Percentiles rank a stretch among this genome's conserved stretches.
These are phyloP conservation scores for Altica lythri DNA, from an alignment of 2,888 invertebrate genomes.

Conservation along the genomic window DNA sequence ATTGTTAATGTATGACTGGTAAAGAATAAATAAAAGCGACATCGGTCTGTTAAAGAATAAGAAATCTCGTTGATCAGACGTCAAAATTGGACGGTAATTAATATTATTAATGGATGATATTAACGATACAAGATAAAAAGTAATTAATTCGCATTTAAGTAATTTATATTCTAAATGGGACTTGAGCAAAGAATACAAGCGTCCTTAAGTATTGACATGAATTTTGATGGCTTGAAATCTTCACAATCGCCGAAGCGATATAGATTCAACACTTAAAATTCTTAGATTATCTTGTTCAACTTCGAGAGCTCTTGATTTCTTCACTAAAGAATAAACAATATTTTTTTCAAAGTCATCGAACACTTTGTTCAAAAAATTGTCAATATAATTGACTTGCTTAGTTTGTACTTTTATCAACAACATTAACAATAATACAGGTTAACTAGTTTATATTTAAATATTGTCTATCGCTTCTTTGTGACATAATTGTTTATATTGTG, in stretches of 20 bases:
- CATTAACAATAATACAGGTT: no score
- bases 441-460: no score
- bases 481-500: no score
- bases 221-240: constrained; percentile 23
- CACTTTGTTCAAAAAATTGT: no score
- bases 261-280: constrained; percentile 23
- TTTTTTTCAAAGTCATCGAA: no score
- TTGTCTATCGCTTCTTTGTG: no score
- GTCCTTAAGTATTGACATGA: constrained; percentile 22
- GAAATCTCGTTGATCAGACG: constrained; percentile 8
- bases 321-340: no score
- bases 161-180: constrained; percentile 23
- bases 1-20: no score
- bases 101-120: constrained; percentile 17
- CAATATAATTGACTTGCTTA: no score
- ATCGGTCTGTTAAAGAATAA: constrained; percentile 1
- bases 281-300: constrained; percentile 22
- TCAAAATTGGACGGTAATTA: constrained; percentile 22
- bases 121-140: constrained; percentile 26
- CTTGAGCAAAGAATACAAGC: constrained; percentile 19
- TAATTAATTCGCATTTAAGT: constrained; percentile 23
- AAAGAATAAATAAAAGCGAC: constrained; percentile 8
- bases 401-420: no score
- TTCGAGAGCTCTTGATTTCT: constrained; percentile 6
- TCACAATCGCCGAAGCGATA: constrained; percentile 18